Evolutionary conservation across 2,888 invertebrate genomes (phyloP).

Genomic region (Campoplex nolae): DNA sequence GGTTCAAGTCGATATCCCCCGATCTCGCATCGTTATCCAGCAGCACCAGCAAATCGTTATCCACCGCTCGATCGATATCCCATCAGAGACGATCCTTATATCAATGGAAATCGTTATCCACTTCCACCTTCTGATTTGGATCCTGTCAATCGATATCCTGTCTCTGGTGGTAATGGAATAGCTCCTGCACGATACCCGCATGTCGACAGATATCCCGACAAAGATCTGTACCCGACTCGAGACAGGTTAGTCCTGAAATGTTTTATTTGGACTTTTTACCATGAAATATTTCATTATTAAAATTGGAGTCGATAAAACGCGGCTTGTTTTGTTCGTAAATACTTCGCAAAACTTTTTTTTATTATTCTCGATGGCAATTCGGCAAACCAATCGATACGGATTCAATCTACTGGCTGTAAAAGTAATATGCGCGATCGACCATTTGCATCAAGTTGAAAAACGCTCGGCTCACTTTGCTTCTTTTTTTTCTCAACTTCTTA

Average conservation of each 20-base stretch:
- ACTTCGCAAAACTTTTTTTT: no score
- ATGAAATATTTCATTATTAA: no score
- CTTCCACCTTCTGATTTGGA: slow-evolving; percentile 74
- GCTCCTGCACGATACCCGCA: slow-evolving; percentile 86
- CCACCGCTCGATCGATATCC: slow-evolving; percentile 85
- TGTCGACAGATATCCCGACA: slow-evolving; percentile 81
- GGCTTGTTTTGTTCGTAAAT: no score
- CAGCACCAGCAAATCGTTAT: slow-evolving; percentile 74
- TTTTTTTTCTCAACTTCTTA: no score
- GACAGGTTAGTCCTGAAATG: slow-evolving; percentile 70
- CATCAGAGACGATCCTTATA: slow-evolving; percentile 84
- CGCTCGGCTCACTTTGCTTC: no score
- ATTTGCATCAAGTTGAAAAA: no score
- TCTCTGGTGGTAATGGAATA: slow-evolving; percentile 81
- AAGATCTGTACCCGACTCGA: slow-evolving; percentile 78
- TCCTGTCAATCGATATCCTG: slow-evolving; percentile 80
- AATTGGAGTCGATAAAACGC: no score
- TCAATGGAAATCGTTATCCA: slow-evolving; percentile 79
- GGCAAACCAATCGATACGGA: no score
- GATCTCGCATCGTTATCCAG: slow-evolving; percentile 68
- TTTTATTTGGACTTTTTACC: background rate
- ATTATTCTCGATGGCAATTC: no score
- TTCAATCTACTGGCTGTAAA: no score
- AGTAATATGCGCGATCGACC: no score
- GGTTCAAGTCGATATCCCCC: slow-evolving; percentile 83